A percentile compares a stretch with the other conserved stretches of the same genome.
Evolutionary conservation across 2,888 invertebrate genomes (phyloP).

Genomic region (Chelonus formosanus): DNA sequence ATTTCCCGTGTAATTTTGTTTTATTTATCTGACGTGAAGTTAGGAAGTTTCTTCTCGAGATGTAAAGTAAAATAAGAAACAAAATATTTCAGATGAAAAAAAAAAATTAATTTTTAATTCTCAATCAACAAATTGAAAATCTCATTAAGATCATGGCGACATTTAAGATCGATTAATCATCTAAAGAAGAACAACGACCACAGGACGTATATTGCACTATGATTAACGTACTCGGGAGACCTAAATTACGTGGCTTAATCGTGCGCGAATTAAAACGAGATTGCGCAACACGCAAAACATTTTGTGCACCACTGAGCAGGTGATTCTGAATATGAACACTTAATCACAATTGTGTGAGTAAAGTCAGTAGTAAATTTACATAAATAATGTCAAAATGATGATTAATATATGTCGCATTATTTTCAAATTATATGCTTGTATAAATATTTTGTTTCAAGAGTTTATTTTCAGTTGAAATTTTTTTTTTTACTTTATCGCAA

Average conservation of each 20-base stretch:
- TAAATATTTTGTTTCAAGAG: conserved; percentile 3
- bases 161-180: conserved; percentile 33
- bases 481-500: background rate
- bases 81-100: too few species aligned
- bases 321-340: conserved; percentile 24
- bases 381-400: conserved; percentile 27
- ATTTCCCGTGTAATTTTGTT: conserved; percentile 22
- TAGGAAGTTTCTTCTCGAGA: too few species aligned
- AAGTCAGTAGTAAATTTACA: conserved; percentile 14
- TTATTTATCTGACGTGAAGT: background rate
- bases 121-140: conserved; percentile 6
- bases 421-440: conserved; percentile 1
- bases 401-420: conserved; percentile 14
- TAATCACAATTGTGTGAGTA: conserved; percentile 33
- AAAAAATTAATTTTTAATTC: conserved; percentile 8
- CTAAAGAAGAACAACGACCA: conserved; percentile 17
- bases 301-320: conserved; percentile 31
- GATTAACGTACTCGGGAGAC: conserved; percentile 28
- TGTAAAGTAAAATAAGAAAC: too few species aligned
- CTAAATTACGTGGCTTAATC: conserved; percentile 34
- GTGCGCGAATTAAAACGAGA: conserved; percentile 33
- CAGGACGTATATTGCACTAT: conserved; percentile 10
- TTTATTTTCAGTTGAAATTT: background rate
- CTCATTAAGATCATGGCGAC: conserved; percentile 5
- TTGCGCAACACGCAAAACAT: conserved; percentile 35